Evolutionary conservation across 2,113 vertebrate genomes (phyloP).

Genomic region (Cyprinodon tularosa): DNA sequence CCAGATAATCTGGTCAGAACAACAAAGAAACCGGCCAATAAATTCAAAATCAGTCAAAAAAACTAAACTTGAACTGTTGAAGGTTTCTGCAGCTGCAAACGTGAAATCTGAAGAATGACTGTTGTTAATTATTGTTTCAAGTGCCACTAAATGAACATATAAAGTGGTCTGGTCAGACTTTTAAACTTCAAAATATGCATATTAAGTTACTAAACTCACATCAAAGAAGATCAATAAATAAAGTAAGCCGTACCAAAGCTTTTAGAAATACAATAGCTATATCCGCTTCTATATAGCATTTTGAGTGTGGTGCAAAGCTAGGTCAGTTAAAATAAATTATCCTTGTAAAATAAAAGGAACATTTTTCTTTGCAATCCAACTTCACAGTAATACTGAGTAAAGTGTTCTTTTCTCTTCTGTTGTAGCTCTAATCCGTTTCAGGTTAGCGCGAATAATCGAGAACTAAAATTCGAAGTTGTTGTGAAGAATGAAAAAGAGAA

Average conservation of each 20-base stretch:
- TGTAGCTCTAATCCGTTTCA: constrained; percentile 81
- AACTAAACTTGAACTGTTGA: too few species aligned
- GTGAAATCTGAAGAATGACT: too few species aligned
- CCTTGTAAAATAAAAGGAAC: background rate
- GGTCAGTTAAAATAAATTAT: background rate
- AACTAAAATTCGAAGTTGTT: constrained; percentile 80
- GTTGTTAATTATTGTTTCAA: too few species aligned
- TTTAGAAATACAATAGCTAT: constrained; percentile 12
- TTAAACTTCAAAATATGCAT: background rate
- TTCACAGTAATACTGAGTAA: background rate
- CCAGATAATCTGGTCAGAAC: too few species aligned
- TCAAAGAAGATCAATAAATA: constrained; percentile 18
- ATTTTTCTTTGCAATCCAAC: background rate
- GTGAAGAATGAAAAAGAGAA: constrained; percentile 88
- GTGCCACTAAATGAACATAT: constrained; percentile 1
- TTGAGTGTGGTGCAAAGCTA: background rate
- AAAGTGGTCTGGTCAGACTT: constrained; percentile 25
- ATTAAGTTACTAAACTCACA: constrained; percentile 1
- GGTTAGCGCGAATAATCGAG: constrained; percentile 84
- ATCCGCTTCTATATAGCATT: background rate
- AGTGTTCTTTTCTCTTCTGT: constrained; percentile 49
- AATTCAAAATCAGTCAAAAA: constrained; percentile 2
- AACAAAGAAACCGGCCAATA: background rate
- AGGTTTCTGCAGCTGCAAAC: too few species aligned
- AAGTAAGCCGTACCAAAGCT: background rate